Percentiles rank a stretch among this genome's conserved stretches.
Evolutionary conservation across 2,888 invertebrate species (phyloP).

Genomic region (Dynastes grantii): DNA sequence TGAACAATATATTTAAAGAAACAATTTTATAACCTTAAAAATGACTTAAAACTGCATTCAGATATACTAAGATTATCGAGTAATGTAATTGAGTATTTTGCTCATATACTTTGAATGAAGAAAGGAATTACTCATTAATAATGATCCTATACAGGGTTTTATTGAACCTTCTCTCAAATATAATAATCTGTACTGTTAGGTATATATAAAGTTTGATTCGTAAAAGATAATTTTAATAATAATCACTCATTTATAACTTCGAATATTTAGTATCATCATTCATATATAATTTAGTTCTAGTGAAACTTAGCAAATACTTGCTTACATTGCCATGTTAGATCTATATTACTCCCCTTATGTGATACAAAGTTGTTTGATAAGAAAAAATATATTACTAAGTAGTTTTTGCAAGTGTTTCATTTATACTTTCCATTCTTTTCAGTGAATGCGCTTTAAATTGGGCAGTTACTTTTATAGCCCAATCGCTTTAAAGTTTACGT

Average conservation of each 20-base stretch:
- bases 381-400: constrained; percentile 53
- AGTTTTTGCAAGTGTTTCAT: constrained; percentile 48
- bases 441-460: too few relatives aligned
- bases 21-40: constrained; percentile 34
- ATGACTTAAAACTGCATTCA: constrained; percentile 43
- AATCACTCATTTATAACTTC: constrained; percentile 22
- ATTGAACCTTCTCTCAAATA: constrained; percentile 38
- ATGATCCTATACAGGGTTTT: constrained; percentile 36
- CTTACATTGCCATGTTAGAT: constrained; percentile 59
- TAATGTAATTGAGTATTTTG: constrained; percentile 50
- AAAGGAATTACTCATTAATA: constrained; percentile 25
- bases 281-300: constrained; percentile 48
- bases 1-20: constrained; percentile 16
- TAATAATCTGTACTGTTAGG: constrained; percentile 7
- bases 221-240: background rate
- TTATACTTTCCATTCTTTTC: background rate
- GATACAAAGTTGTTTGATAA: constrained; percentile 56
- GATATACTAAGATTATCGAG: constrained; percentile 24
- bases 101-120: constrained; percentile 31
- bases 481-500: too few relatives aligned
- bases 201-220: constrained; percentile 1
- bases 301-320: constrained; percentile 56
- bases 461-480: too few relatives aligned
- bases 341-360: constrained; percentile 56
- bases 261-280: constrained; percentile 28